phyloP scores from a whole-genome alignment of 2,113 vertebrate species.

The Oophaga pumilio region DNA sequence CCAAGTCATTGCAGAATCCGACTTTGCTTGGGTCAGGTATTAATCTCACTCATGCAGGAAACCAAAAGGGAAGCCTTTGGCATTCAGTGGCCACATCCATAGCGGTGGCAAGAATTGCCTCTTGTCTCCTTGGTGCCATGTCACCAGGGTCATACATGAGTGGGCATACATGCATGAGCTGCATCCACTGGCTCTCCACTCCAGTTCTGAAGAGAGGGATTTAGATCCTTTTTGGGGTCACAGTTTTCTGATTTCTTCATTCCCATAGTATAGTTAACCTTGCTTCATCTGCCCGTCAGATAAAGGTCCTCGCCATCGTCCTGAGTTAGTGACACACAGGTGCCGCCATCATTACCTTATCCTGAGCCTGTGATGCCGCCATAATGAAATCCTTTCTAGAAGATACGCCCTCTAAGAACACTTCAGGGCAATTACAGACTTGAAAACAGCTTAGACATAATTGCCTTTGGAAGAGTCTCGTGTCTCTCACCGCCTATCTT shows the following conservation, averaged over 20 bases:
- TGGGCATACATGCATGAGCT: too few species aligned
- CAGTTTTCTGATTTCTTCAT: background rate
- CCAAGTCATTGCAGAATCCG: too few species aligned
- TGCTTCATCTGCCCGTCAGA: background rate
- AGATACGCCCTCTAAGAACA: background rate
- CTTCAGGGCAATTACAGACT: constrained; percentile 28
- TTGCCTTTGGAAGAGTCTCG: background rate
- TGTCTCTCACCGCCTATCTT: background rate
- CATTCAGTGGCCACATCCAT: too few species aligned
- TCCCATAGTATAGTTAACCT: background rate
- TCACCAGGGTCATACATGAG: too few species aligned
- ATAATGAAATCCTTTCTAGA: constrained; percentile 15
- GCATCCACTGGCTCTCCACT: too few species aligned
- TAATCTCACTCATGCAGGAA: too few species aligned
- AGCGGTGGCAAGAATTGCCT: too few species aligned
- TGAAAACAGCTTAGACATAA: background rate
- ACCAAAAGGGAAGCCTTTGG: too few species aligned
- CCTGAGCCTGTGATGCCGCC: background rate
- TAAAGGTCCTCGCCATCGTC: background rate
- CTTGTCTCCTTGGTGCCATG: too few species aligned
- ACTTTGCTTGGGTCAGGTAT: too few species aligned
- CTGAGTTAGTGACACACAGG: background rate
- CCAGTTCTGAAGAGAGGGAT: too few species aligned
- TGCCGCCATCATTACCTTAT: background rate
- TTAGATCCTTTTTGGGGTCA: background rate